Base-by-base conservation (phyloP, 1,140 invertebrate genomes). In the Macrostomum lignano region DNA sequence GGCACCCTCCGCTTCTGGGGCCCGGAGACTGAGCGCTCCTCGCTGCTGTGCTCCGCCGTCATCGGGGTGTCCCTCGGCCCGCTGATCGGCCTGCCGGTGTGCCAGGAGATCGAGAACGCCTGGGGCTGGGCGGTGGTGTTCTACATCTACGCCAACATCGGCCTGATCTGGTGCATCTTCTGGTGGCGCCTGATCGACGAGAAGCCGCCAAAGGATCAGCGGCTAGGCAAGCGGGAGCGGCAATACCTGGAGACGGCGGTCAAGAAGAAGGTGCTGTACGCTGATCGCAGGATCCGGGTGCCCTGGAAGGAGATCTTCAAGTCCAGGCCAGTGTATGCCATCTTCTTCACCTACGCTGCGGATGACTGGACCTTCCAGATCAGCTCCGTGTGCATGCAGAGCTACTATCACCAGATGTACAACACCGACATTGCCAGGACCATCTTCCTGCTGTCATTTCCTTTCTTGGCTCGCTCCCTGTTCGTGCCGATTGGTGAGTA, bases 61-160 rank as follows among this genome's bases (percentile, higher is more conserved):
- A 33, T 33, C 20, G 32, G 32, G 7, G 32, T 33, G 5, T 33
- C 32, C 5, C 19, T 33, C 13, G 32, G 32, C 9, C 32, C 32
- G 4, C 26, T 33, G 20, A 33, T 33, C n/a, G 32, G 32, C 6
- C 19, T 33, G 19, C 32, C 32, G 7, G 19, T 33, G 5, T 33
- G 32, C 20, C 22, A 25, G 24, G 7, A 33, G 20, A 33, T 33
- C 26, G 32, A 33, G 26, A 25, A 33, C 11, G 11, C 24, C 10
- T 33, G 32, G 32, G 32, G 32, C 19, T 33, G 32, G 32, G 32
- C 22, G 14, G 32, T 33, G 14, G 32, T 33, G 3, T 33, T 33
- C 17, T 33, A 33, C 19, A 33, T 33, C 26, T 33, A 33, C 11
- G 32, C 32, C 7, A 33, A 33, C 20, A 13, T 33, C 11, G 32